phyloP scores from a whole-genome alignment of 2,888 invertebrate genomes.

The Dendrolimus houi region DNA sequence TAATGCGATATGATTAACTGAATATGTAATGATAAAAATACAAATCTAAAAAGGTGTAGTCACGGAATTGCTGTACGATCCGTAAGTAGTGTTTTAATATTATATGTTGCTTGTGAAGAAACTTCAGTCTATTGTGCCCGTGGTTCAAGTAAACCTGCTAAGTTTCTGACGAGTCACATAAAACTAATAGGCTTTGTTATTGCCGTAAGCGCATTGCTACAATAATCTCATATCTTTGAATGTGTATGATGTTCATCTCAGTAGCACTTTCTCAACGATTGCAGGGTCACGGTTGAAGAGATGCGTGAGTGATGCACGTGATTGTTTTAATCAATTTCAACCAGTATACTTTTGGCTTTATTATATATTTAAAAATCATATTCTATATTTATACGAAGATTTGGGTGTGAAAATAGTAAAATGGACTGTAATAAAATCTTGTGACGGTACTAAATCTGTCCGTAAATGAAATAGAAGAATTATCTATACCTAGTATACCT shows the following conservation, averaged over 20 bases:
- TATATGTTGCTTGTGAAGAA: too few relatives aligned
- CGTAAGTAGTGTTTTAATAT: too few relatives aligned
- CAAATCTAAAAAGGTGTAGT: too few relatives aligned
- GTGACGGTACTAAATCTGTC: too few relatives aligned
- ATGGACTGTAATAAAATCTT: constrained; percentile 7
- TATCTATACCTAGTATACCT: too few relatives aligned
- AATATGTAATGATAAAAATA: neutral
- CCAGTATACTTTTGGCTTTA: neutral
- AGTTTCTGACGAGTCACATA: constrained; percentile 41
- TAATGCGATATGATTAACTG: neutral
- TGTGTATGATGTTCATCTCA: constrained; percentile 47
- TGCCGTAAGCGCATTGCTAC: constrained; percentile 36
- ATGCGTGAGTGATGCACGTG: constrained; percentile 27
- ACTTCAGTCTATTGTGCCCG: too few relatives aligned
- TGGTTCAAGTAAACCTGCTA: too few relatives aligned
- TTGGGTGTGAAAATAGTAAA: too few relatives aligned
- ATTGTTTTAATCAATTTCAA: constrained; percentile 27
- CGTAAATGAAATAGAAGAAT: too few relatives aligned
- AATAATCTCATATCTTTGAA: constrained; percentile 24
- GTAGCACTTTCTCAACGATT: constrained; percentile 49
- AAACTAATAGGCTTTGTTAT: constrained; percentile 69
- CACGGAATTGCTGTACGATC: too few relatives aligned
- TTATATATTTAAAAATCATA: too few relatives aligned
- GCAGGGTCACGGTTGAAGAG: constrained; percentile 22
- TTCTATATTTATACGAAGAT: too few relatives aligned